These are phyloP conservation scores for Columba livia DNA, from an alignment of 2,113 vertebrate species.

Conservation along the genomic window DNA sequence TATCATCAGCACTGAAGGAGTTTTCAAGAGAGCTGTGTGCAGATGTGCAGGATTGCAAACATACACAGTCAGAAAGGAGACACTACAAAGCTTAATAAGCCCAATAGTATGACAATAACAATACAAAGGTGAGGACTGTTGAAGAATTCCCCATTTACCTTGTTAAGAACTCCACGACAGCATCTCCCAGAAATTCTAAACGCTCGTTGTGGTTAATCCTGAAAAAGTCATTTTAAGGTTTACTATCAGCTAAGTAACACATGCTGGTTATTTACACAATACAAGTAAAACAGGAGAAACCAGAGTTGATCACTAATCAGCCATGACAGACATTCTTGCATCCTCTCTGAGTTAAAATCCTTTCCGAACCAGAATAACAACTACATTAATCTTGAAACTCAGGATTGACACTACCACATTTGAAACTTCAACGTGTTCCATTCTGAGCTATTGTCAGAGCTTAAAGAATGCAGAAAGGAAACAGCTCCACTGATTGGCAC, in stretches of 20 bases:
- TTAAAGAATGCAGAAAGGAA: neutral
- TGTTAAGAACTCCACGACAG: conserved; percentile 98
- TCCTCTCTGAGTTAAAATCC: neutral
- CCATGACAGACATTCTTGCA: neutral
- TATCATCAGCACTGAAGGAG: neutral
- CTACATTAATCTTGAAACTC: neutral
- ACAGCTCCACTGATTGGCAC: neutral
- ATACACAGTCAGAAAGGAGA: neutral
- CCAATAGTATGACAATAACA: neutral
- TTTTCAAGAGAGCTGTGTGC: conserved; percentile 13
- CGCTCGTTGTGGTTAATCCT: conserved; percentile 99
- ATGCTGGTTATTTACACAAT: neutral
- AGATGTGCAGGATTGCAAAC: neutral
- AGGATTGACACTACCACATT: neutral
- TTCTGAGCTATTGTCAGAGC: neutral
- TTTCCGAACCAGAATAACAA: neutral
- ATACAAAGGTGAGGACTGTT: neutral
- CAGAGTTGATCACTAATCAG: neutral
- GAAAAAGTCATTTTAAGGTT: conserved; percentile 28
- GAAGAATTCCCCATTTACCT: conserved; percentile 80
- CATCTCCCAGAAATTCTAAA: conserved; percentile 98
- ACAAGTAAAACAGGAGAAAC: neutral
- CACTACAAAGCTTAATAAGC: neutral
- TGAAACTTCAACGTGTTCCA: neutral
- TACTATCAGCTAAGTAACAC: neutral